These are phyloP conservation scores for Siniperca chuatsi DNA, from an alignment of 2,113 vertebrate genomes.

Conservation along the genomic window DNA sequence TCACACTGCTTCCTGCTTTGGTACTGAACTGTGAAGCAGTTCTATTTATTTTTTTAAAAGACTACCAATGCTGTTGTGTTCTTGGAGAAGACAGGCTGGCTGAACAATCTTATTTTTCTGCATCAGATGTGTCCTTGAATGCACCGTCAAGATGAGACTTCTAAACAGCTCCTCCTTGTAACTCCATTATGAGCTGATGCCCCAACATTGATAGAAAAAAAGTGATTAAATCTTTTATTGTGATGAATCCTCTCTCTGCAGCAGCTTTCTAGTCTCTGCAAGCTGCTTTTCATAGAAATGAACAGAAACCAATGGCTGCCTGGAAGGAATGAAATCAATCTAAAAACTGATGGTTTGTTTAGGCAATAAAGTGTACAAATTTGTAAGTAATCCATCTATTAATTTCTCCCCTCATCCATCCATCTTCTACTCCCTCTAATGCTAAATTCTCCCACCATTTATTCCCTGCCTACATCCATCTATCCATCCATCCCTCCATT, in stretches of 20 bases:
- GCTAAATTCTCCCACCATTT: constrained; percentile 15
- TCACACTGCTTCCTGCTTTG: neutral
- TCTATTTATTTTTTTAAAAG: neutral
- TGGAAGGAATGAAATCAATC: constrained; percentile 52
- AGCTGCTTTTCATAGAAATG: constrained; percentile 31
- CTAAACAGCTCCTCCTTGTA: neutral
- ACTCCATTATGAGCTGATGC: constrained; percentile 17
- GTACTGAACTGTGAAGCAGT: neutral
- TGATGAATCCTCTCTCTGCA: constrained; percentile 45
- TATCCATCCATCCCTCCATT: constrained; percentile 22
- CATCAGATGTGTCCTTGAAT: constrained; percentile 25
- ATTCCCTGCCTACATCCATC: constrained; percentile 8
- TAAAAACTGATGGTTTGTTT: constrained; percentile 49
- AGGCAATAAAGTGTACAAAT: constrained; percentile 53
- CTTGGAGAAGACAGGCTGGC: neutral
- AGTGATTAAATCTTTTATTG: constrained; percentile 59
- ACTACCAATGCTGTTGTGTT: neutral
- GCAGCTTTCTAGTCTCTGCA: constrained; percentile 19
- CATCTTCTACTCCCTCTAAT: constrained; percentile 36
- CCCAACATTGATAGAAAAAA: neutral
- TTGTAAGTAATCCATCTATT: constrained; percentile 59
- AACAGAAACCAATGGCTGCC: constrained; percentile 31
- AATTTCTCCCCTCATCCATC: constrained; percentile 46
- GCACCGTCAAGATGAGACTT: constrained; percentile 16
- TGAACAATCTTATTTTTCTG: neutral